Percentiles rank a stretch among this genome's conserved stretches.
phyloP scores from a whole-genome alignment of 2,797 vertebrate genomes.

The Cyclopterus lumpus region DNA sequence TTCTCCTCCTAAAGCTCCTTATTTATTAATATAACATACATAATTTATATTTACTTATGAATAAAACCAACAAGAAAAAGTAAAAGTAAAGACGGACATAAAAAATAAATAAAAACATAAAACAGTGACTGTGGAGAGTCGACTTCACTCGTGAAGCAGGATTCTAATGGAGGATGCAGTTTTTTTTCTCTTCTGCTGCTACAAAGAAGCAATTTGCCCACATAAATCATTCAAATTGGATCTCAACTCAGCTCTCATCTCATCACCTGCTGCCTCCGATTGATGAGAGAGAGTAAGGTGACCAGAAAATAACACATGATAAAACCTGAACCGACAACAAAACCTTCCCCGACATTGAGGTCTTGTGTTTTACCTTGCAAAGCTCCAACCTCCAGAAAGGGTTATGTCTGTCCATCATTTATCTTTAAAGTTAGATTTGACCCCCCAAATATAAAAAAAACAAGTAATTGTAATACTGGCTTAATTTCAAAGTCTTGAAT shows the following conservation, averaged over 20 bases:
- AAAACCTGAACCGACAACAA: conserved; percentile 2
- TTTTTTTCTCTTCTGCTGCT: conserved; percentile 19
- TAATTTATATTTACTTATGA: background rate
- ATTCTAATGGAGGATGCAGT: conserved; percentile 8
- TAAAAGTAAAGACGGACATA: background rate
- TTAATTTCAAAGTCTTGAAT: background rate
- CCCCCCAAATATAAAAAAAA: background rate
- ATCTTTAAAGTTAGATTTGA: background rate
- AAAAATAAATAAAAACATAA: background rate
- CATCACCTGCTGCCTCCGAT: conserved; percentile 58
- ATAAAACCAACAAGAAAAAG: background rate
- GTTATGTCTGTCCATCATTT: background rate
- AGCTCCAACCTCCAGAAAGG: background rate
- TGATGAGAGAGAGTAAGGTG: conserved; percentile 30
- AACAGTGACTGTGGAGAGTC: conserved; percentile 2
- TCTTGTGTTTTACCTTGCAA: background rate
- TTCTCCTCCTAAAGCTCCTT: background rate
- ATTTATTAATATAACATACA: background rate
- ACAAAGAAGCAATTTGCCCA: conserved; percentile 50
- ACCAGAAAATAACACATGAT: conserved; percentile 28
- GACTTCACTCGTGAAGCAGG: background rate
- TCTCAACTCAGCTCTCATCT: conserved; percentile 53
- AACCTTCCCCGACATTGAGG: background rate
- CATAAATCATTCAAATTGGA: conserved; percentile 64
- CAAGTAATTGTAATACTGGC: background rate